These are phyloP conservation scores for Amblyjoppa proteus DNA, from an alignment of 2,888 invertebrate species.

Conservation along the genomic window DNA sequence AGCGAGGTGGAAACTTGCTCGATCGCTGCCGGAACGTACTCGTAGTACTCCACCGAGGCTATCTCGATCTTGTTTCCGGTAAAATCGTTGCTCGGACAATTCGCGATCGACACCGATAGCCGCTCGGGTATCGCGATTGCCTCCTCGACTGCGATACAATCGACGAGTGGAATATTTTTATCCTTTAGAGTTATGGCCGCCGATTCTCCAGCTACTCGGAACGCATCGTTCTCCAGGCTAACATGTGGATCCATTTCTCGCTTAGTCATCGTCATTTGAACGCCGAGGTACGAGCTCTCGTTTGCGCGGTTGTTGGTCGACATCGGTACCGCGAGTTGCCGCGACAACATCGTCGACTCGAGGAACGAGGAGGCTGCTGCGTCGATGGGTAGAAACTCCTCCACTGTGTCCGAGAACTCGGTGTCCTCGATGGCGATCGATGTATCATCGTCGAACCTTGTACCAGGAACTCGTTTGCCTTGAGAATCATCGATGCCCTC, in stretches of 20 bases:
- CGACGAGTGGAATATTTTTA: constrained; percentile 5
- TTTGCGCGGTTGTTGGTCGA: neutral
- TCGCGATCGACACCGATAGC: neutral
- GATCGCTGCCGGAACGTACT: constrained; percentile 37
- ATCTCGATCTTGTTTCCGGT: constrained; percentile 29
- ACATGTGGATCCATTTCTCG: constrained; percentile 1
- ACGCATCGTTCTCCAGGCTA: neutral
- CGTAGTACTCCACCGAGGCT: constrained; percentile 44
- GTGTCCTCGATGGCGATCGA: constrained; percentile 7
- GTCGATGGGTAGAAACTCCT: constrained; percentile 60
- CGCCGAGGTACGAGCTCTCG: constrained; percentile 1
- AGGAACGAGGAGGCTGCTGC: neutral
- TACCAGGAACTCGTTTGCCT: neutral
- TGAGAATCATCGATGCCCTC: constrained; percentile 18
- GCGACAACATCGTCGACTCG: neutral
- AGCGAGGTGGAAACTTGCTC: constrained; percentile 59
- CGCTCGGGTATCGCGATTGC: constrained; percentile 16
- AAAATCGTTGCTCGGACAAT: constrained; percentile 4
- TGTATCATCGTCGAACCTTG: constrained; percentile 1
- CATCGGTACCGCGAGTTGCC: neutral
- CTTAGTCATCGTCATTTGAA: neutral
- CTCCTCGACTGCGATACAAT: constrained; percentile 8
- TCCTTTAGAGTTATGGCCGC: neutral
- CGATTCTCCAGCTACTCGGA: neutral
- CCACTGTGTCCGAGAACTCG: constrained; percentile 49